Conservation (phyloP, 2,113 vertebrate species). For the Daubentonia madagascariensis region DNA sequence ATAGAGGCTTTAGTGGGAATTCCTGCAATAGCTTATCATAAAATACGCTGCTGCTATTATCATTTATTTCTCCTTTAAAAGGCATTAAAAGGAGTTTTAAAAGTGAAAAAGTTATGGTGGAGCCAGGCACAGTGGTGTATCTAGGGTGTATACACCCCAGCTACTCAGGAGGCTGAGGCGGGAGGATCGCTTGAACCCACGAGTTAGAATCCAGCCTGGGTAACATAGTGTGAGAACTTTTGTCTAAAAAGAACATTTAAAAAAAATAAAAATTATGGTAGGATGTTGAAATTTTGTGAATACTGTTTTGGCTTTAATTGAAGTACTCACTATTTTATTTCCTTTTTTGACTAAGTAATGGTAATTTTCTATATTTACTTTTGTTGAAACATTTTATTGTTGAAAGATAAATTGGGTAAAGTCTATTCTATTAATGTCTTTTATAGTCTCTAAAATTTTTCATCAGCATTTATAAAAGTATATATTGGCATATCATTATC, state of each 20-base stretch:
- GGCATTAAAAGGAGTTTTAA: neutral
- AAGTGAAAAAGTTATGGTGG: no score
- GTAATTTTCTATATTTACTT: neutral
- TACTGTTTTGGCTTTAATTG: neutral
- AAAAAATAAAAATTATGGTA: neutral
- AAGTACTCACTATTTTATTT: neutral
- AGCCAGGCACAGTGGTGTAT: no score
- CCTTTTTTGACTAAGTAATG: neutral
- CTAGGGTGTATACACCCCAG: no score
- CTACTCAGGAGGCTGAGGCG: no score
- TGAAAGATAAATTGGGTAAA: neutral
- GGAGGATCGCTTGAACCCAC: no score
- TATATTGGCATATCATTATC: neutral
- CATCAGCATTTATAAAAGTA: neutral
- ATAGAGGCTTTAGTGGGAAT: neutral
- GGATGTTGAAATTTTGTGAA: neutral
- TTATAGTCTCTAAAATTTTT: neutral
- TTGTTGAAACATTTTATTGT: neutral
- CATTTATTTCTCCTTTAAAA: neutral
- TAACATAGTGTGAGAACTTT: no score
- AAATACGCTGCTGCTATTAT: neutral
- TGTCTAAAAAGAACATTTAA: no score
- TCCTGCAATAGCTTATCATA: neutral
- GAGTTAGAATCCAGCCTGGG: no score
- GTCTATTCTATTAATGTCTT: neutral